phyloP scores from a whole-genome alignment of 2,797 vertebrate species.

The Crocidura indochinensis region DNA sequence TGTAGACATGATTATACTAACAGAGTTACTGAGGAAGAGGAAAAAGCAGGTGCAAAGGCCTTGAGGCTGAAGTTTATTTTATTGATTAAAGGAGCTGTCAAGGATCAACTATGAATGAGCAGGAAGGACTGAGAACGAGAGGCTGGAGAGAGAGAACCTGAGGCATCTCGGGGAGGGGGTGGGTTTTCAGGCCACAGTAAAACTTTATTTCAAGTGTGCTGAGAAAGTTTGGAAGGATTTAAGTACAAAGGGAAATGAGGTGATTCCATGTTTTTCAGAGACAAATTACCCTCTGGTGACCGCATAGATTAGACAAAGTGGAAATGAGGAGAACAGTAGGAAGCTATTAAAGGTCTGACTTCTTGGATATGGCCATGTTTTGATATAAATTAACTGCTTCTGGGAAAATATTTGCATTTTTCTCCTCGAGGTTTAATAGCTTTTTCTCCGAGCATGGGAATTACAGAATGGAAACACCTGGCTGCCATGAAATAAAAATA shows the following conservation, averaged over 20 bases:
- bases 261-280: not conserved
- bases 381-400: conserved; percentile 24
- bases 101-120: not conserved
- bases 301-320: conserved; percentile 10
- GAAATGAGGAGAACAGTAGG: not conserved
- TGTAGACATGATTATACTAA: not conserved
- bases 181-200: not conserved
- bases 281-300: not conserved
- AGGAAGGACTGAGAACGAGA: not conserved
- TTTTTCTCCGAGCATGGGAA: conserved; percentile 19
- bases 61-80: not conserved
- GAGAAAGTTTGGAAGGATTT: not conserved
- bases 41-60: conserved; percentile 4
- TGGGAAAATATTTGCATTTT: conserved; percentile 1
- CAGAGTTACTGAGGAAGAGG: conserved; percentile 20
- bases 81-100: not conserved
- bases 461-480: conserved; percentile 48
- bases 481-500: conserved; percentile 55
- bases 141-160: not conserved
- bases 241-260: not conserved
- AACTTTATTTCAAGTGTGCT: not conserved
- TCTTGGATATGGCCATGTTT: conserved; percentile 9
- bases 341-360: conserved; percentile 33
- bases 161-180: not conserved
- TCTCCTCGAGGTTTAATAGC: not conserved